Base-by-base conservation (phyloP, 2,888 invertebrate genomes). In the Dastarcus helophoroides region DNA sequence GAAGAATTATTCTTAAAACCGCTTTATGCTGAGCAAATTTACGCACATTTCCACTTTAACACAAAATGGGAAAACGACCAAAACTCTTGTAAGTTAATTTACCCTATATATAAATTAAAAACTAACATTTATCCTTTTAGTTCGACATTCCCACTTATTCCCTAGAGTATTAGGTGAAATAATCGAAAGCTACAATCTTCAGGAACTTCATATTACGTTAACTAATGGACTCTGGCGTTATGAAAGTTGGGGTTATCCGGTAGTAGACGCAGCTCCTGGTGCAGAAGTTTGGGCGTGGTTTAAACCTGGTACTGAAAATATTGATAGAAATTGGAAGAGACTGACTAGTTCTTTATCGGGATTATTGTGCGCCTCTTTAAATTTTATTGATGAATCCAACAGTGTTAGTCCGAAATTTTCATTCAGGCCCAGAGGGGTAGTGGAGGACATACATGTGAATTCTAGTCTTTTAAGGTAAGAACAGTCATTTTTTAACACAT, bases 271-370 rank as follows among this genome's bases (percentile, higher is more conserved):
- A 3, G 83, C 93, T 0, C 85, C 93, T 2, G 97, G 97, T 4
- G 93, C 91, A 2, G 91, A 95, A 59, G 68, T 95, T 0, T 88
- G 84, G 71, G 89, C 85, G 0, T 94, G 94, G 91, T 95, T 98
- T 54, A 71, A 74, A 37, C 60, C 69, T 11, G 63, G 72, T 33
- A 73, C 76, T 2, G 43, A 51, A 27, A 67, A 85, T 58, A 73
- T 93, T 5, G 81, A 94, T 54, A 65, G 68, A 27, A 76, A 82
- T 45, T 98, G 97, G 97, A 76, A 76, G 48, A 79, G 82, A 45
- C 64, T 98, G 16, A 82, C 86, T 29, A 85, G 89, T 51, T 81
- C 91, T 0, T 69, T 98, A 21, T 90, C 95, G 10, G 98, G 98
- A 2, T 70, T 97, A 4, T 76, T 98, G 36, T 98, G 98, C 65